These are phyloP conservation scores for Gopherus evgoodei DNA, from an alignment of 2,113 vertebrate genomes.

Conservation along the genomic window DNA sequence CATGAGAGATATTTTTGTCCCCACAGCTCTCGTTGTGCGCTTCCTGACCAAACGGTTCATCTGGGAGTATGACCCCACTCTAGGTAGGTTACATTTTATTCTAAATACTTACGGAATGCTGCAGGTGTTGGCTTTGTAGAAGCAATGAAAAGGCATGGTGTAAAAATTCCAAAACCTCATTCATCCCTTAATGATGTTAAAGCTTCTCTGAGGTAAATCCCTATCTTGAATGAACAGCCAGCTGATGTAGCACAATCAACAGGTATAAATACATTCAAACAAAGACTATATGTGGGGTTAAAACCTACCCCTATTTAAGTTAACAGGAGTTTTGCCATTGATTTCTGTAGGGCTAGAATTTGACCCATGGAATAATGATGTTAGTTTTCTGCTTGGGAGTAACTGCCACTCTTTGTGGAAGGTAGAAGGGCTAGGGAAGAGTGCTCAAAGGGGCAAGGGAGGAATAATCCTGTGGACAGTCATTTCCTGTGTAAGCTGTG, in stretches of 20 bases:
- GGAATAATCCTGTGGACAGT: not conserved
- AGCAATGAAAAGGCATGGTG: not conserved
- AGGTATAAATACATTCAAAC: fast-evolving
- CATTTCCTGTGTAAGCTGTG: not conserved
- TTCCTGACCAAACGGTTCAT: conserved; percentile 98
- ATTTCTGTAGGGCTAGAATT: not conserved
- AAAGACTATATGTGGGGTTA: not conserved
- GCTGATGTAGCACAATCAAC: not conserved
- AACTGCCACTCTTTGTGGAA: not conserved
- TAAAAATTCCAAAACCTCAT: not conserved
- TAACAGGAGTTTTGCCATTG: not conserved
- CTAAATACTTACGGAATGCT: fast-evolving
- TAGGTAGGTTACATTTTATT: conserved; percentile 84
- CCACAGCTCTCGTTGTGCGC: conserved; percentile 93
- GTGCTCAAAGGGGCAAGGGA: not conserved
- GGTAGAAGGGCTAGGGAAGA: not conserved
- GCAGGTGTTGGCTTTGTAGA: not conserved
- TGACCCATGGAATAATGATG: not conserved
- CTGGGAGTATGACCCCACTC: conserved; percentile 98
- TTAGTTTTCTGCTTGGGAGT: not conserved
- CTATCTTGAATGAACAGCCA: not conserved
- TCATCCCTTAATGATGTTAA: not conserved
- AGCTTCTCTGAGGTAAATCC: not conserved
- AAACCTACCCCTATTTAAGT: not conserved
- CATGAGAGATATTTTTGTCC: conserved; percentile 23